These are phyloP conservation scores for Willisornis vidua DNA, from an alignment of 2,113 vertebrate species.

Conservation along the genomic window DNA sequence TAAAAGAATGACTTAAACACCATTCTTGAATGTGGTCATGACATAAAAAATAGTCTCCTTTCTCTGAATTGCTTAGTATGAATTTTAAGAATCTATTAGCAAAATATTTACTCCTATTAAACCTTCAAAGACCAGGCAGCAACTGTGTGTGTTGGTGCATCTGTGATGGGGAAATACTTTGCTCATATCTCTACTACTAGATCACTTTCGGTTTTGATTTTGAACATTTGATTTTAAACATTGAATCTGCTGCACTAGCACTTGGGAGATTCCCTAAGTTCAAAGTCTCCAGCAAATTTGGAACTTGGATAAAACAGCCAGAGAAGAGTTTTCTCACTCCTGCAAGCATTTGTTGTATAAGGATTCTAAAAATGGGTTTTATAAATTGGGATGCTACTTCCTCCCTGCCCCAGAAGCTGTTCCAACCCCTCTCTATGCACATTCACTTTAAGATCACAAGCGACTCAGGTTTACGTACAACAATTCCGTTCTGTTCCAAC, in stretches of 20 bases:
- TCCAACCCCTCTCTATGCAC: not conserved
- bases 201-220: not conserved
- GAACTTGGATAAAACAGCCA: not conserved
- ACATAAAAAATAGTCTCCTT: not conserved
- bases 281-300: not conserved
- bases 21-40: not conserved
- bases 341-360: not conserved
- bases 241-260: not conserved
- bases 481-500: not conserved
- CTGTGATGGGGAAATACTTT: not conserved
- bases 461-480: fast-evolving
- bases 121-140: not conserved
- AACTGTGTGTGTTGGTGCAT: not conserved
- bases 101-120: constrained; percentile 8
- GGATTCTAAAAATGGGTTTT: not conserved
- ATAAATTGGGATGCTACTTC: not conserved
- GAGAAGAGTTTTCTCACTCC: not conserved
- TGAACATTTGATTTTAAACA: constrained; percentile 20
- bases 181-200: not conserved
- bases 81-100: not conserved
- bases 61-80: not conserved
- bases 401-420: not conserved
- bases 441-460: not conserved
- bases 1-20: not conserved
- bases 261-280: not conserved